Evolutionary conservation across 1,140 invertebrate species (phyloP).

Genomic region (Drosophila santomea): DNA sequence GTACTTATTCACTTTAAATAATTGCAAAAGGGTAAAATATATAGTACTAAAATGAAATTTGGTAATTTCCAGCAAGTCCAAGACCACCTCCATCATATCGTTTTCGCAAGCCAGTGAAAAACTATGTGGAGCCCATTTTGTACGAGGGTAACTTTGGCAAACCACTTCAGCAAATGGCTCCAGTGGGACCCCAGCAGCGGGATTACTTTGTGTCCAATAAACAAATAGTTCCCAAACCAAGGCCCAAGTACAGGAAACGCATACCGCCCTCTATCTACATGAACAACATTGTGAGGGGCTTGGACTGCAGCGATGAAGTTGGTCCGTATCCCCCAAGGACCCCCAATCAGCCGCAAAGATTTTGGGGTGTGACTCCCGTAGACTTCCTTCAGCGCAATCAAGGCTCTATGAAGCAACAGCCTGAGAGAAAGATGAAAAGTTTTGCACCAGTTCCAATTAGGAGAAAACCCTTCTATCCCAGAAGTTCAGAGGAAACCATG

Average conservation of each 20-base stretch:
- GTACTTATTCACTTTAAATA: not conserved
- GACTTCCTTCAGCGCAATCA: not conserved
- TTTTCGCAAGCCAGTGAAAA: conserved; percentile 59
- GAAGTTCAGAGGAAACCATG: not conserved
- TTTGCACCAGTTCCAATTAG: conserved; percentile 6
- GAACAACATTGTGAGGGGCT: conserved; percentile 66
- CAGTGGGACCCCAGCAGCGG: conserved; percentile 9
- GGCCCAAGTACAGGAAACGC: conserved; percentile 53
- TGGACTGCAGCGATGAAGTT: conserved; percentile 63
- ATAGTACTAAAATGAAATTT: not conserved
- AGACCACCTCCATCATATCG: conserved; percentile 4
- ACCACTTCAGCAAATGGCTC: conserved; percentile 36
- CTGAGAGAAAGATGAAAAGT: conserved; percentile 10
- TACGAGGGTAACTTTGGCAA: conserved; percentile 65
- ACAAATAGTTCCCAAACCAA: conserved; percentile 57
- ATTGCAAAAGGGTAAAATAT: too few relatives aligned
- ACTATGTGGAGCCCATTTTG: conserved; percentile 69
- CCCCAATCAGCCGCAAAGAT: conserved; percentile 7
- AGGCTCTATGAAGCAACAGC: not conserved
- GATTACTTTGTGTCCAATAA: conserved; percentile 67
- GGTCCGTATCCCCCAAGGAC: not conserved
- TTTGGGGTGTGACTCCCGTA: conserved; percentile 12
- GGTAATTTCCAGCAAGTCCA: not conserved
- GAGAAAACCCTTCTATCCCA: not conserved
- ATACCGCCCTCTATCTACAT: conserved; percentile 65